Conservation (phyloP, 2,888 invertebrate species). For the Anagyrus pseudococci region DNA sequence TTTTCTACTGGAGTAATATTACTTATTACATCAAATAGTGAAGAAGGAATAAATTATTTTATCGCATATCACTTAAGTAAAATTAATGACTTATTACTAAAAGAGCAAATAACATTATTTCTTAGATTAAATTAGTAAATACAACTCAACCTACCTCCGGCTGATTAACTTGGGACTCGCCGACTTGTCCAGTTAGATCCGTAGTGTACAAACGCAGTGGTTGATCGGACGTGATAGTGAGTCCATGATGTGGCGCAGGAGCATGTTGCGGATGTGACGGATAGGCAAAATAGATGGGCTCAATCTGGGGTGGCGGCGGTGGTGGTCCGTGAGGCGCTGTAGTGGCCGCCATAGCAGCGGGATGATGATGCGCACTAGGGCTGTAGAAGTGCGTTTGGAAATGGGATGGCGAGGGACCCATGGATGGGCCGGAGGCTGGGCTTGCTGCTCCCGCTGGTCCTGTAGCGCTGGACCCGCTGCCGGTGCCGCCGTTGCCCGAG, state of each 20-base stretch:
- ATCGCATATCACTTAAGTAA: too few species aligned
- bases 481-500: conserved; percentile 45
- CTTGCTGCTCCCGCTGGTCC: conserved; percentile 50
- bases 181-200: conserved; percentile 49
- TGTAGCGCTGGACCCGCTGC: too few species aligned
- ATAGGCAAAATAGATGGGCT: conserved; percentile 56
- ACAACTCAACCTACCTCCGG: conserved; percentile 52
- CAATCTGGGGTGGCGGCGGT: conserved; percentile 53
- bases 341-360: conserved; percentile 12
- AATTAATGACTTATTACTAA: too few species aligned
- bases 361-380: conserved; percentile 25
- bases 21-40: too few species aligned
- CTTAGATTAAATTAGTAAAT: not conserved
- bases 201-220: conserved; percentile 55
- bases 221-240: conserved; percentile 55
- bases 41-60: too few species aligned
- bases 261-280: conserved; percentile 49
- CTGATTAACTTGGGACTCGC: conserved; percentile 50
- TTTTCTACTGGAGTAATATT: too few species aligned
- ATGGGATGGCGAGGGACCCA: conserved; percentile 39
- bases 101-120: not conserved
- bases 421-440: conserved; percentile 43
- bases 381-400: conserved; percentile 52
- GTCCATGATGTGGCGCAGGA: conserved; percentile 49
- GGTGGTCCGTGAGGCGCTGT: conserved; percentile 25